These are phyloP conservation scores for Hypothenemus hampei DNA, from an alignment of 1,140 invertebrate genomes.

Conservation along the genomic window DNA sequence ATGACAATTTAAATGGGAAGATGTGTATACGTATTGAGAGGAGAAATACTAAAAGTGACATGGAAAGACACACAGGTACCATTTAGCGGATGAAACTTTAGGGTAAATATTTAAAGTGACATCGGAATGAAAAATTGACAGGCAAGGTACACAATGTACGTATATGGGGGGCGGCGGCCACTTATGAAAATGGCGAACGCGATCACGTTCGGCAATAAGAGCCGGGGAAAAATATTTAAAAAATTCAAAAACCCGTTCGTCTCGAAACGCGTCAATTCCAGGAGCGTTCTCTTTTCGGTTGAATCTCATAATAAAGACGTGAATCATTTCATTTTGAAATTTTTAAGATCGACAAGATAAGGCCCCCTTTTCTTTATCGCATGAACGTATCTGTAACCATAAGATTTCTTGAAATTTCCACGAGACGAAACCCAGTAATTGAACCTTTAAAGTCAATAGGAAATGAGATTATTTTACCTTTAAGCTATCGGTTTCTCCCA, in stretches of 20 bases:
- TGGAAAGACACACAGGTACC: conserved; percentile 14
- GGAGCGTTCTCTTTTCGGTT: too few relatives aligned
- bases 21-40: conserved; percentile 19
- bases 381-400: too few relatives aligned
- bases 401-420: too few relatives aligned
- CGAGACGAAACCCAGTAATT: too few relatives aligned
- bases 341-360: too few relatives aligned
- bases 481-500: not conserved
- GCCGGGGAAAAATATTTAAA: too few relatives aligned
- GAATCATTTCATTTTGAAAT: too few relatives aligned
- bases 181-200: conserved; percentile 16
- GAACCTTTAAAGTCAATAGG: not conserved
- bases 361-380: too few relatives aligned
- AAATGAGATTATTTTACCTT: not conserved
- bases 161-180: conserved; percentile 1
- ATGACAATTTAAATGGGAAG: conserved; percentile 12
- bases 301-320: too few relatives aligned
- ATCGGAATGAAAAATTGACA: conserved; percentile 17
- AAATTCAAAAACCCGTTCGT: too few relatives aligned
- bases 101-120: conserved; percentile 20
- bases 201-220: conserved; percentile 18
- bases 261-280: too few relatives aligned
- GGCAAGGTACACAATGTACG: not conserved
- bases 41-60: conserved; percentile 17
- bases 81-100: conserved; percentile 13